Conservation (phyloP, 2,797 vertebrate species). For the Enteromius treurensis region DNA sequence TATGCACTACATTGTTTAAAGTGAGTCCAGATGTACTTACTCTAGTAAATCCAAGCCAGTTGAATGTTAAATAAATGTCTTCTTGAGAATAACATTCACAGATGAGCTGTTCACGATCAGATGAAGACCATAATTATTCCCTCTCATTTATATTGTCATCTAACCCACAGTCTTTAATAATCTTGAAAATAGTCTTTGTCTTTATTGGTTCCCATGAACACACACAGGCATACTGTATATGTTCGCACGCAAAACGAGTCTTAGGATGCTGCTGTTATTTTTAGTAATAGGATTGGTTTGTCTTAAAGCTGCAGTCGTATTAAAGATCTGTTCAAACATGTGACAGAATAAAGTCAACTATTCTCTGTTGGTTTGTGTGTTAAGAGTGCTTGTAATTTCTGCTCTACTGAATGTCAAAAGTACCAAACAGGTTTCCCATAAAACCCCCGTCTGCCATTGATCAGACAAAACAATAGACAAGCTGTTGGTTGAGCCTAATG, state of each 20-base stretch:
- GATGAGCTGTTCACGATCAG: not conserved
- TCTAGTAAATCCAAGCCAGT: not conserved
- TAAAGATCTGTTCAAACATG: constrained; percentile 64
- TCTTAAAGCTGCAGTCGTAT: constrained; percentile 64
- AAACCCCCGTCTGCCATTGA: not conserved
- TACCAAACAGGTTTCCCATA: not conserved
- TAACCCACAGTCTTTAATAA: not conserved
- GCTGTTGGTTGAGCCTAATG: too few relatives aligned
- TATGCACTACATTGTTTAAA: not conserved
- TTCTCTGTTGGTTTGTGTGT: not conserved
- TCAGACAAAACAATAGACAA: not conserved
- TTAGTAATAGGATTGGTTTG: constrained; percentile 75
- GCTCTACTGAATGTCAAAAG: not conserved
- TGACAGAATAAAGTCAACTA: constrained; percentile 49
- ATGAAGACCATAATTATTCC: not conserved
- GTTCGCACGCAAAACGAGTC: constrained; percentile 18
- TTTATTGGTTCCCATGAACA: constrained; percentile 1
- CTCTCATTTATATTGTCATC: not conserved
- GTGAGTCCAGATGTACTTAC: not conserved
- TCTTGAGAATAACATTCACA: not conserved
- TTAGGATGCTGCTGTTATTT: constrained; percentile 46
- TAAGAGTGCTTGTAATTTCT: not conserved
- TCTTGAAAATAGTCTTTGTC: constrained; percentile 4
- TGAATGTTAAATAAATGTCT: too few relatives aligned
- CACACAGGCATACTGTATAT: not conserved